Conservation (phyloP, 2,888 invertebrate genomes). For the Nemurella pictetii region DNA sequence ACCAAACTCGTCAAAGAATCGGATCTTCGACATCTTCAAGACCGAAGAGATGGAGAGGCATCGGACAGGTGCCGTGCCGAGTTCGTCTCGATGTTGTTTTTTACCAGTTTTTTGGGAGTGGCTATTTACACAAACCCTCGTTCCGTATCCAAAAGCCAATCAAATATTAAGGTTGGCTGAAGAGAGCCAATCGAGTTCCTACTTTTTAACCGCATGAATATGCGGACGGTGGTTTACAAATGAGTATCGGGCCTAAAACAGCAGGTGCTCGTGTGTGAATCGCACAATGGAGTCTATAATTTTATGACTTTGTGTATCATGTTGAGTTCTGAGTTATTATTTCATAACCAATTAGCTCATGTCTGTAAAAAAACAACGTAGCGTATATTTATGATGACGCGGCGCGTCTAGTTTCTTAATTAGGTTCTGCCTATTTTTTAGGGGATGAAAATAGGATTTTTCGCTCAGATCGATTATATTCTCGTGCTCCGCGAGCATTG, state of each 20-base stretch:
- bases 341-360: not conserved
- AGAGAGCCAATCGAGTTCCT: constrained; percentile 18
- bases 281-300: not conserved
- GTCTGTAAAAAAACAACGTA: not conserved
- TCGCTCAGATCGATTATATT: too few relatives aligned
- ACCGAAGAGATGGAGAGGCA: not conserved
- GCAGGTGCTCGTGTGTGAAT: not conserved
- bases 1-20: not conserved
- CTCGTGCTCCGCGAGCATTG: too few relatives aligned
- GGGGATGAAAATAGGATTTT: too few relatives aligned
- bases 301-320: not conserved
- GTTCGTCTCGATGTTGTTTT: constrained; percentile 20
- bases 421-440: too few relatives aligned
- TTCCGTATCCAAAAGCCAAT: constrained; percentile 33
- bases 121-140: constrained; percentile 35
- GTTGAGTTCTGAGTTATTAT: not conserved
- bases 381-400: too few relatives aligned
- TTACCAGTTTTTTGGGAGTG: constrained; percentile 23
- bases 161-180: constrained; percentile 24
- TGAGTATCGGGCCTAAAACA: not conserved
- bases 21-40: not conserved
- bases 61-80: not conserved
- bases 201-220: not conserved
- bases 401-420: too few relatives aligned
- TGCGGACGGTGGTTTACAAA: not conserved